These are phyloP conservation scores for Leptothorax acervorum DNA, from an alignment of 2,888 invertebrate genomes.

Conservation along the genomic window DNA sequence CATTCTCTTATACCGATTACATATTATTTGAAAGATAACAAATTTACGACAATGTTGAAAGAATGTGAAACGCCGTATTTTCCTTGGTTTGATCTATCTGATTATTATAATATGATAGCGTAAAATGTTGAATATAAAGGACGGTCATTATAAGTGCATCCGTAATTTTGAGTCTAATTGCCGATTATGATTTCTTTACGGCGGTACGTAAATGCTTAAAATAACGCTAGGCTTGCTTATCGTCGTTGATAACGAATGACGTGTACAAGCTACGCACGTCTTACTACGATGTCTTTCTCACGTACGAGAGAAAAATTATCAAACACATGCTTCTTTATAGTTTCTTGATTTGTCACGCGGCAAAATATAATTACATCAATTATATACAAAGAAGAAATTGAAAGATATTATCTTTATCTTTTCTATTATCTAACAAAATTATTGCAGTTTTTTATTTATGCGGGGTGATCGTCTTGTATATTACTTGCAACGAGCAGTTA, in stretches of 20 bases:
- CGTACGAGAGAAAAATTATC: neutral
- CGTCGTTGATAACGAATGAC: constrained; percentile 62
- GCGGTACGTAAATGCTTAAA: constrained; percentile 32
- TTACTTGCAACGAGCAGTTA: constrained; percentile 29
- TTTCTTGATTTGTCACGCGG: neutral
- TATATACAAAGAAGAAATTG: neutral
- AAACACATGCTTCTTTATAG: neutral
- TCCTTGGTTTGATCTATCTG: neutral
- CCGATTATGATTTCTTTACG: neutral
- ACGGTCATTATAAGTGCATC: constrained; percentile 2
- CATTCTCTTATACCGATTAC: neutral
- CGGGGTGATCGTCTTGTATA: neutral
- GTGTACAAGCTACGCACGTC: constrained; percentile 31
- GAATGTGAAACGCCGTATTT: neutral
- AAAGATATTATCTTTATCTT: neutral
- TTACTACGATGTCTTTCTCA: constrained; percentile 10
- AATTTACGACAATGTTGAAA: neutral
- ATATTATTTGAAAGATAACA: neutral
- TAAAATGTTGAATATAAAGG: neutral
- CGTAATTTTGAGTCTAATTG: constrained; percentile 19
- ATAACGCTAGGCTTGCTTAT: constrained; percentile 43
- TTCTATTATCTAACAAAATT: neutral
- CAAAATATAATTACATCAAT: neutral
- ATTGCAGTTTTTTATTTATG: neutral
- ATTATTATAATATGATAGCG: neutral